These are phyloP conservation scores for Leguminivora glycinivorella DNA, from an alignment of 1,140 invertebrate species.

Conservation along the genomic window DNA sequence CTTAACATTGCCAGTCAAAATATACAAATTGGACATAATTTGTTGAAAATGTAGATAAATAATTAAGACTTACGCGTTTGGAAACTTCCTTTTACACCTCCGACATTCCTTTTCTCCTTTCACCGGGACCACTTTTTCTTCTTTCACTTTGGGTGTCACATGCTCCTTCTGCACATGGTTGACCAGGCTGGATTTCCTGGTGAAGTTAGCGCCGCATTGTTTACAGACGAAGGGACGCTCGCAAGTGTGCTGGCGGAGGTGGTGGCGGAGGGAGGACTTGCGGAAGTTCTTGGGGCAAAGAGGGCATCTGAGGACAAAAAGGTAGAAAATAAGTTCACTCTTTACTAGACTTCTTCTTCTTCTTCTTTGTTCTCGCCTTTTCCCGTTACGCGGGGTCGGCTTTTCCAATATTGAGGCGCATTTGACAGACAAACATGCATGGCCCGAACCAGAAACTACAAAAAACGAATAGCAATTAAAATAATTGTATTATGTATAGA, in stretches of 20 bases:
- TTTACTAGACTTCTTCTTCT: too few relatives aligned
- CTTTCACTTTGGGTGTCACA: slow-evolving; percentile 33
- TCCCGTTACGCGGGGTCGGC: too few relatives aligned
- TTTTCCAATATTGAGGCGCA: too few relatives aligned
- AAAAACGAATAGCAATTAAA: too few relatives aligned
- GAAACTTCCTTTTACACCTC: slow-evolving; percentile 54
- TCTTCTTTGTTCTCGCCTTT: too few relatives aligned
- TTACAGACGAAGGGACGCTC: slow-evolving; percentile 87
- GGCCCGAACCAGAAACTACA: too few relatives aligned
- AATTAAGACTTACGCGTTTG: slow-evolving; percentile 50
- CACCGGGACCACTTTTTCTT: neutral
- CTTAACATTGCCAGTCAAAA: too few relatives aligned
- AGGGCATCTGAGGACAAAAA: slow-evolving; percentile 60
- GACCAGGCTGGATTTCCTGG: slow-evolving; percentile 80
- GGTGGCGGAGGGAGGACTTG: slow-evolving; percentile 84
- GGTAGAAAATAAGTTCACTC: neutral
- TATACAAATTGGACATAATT: too few relatives aligned
- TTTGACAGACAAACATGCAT: too few relatives aligned
- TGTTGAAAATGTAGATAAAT: too few relatives aligned
- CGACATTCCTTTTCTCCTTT: slow-evolving; percentile 42
- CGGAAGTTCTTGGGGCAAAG: slow-evolving; percentile 85
- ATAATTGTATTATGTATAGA: too few relatives aligned
- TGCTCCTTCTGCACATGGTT: slow-evolving; percentile 79
- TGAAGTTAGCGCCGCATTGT: slow-evolving; percentile 83
- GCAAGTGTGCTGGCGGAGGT: slow-evolving; percentile 86